Base-by-base conservation (phyloP, 1,140 invertebrate genomes). In the Temnothorax curvispinosus region DNA sequence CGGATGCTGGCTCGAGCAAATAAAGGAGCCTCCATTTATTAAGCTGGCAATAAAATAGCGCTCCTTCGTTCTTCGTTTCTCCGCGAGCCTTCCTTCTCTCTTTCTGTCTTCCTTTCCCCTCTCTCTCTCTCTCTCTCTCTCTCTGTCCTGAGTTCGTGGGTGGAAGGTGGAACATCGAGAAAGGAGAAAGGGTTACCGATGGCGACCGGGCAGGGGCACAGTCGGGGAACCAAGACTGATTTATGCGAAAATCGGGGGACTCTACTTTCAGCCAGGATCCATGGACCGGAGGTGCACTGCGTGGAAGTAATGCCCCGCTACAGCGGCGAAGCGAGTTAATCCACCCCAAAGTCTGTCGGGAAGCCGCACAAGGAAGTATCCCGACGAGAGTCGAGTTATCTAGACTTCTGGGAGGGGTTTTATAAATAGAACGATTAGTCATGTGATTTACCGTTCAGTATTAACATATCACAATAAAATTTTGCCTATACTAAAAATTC, bases 11-110 rank as follows among this genome's bases (percentile, higher is more conserved):
- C 91, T 92, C 86, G 87, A 89, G 92, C 92, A 94, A 94, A 94
- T 94, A 94, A 95, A 94, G 91, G 93, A 94, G 93, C 91, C 92
- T 93, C 94, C 94, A 95, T 95, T 95, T 95, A 94, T 94, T 95
- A 95, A 94, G 92, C 93, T 92, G 92, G 93, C 93, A 95, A 94
- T 95, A 95, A 94, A 94, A 94, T 94, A 94, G 93, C 91, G 92
- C 92, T 92, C 90, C 71, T 82, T 67, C 85, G 87, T 80, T 87
- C 87, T 85, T 88, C 89, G 89, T 89, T 89, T 77, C 85, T 85
- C 77, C 52, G 52, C 88, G 32, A n/a, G 13, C 18, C 52, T 62
- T 86, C 64, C 13, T 60, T 71, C 82, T 65, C 56, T 67, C 21
- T 44, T 50, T 35, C 78, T 90, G 41, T 78, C 91, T 88, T 84